Evolutionary conservation across 2,797 vertebrate species (phyloP), one percentile per base, ranked within the genome.

Genomic region (Hydrophis major): DNA sequence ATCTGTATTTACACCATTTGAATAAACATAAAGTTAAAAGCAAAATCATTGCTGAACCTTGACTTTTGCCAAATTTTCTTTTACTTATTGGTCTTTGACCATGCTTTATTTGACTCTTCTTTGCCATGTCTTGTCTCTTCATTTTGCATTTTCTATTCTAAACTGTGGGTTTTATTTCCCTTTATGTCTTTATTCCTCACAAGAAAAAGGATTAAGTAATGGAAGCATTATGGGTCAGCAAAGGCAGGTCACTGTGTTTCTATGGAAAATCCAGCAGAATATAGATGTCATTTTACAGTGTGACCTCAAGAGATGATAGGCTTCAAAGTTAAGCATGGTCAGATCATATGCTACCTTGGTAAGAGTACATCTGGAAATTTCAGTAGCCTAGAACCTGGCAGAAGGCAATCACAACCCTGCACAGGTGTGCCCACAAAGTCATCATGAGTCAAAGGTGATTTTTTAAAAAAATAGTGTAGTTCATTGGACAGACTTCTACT

Each of bases 11-110:
- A 93, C 89, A 93, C 94, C 93, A 95, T 96, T 89, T 96, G 94
- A 96, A 96, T 97, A 96, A 96, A 96, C 94, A 96, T 90, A 86
- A 95, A 95, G 95, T 95, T 95, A 89, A 94, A 95, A 96, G 95
- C 28, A 94, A 96, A 96, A 95, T 95, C 95, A 94, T 91, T 92
- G 95, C 93, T 78, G 92, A 94, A 94, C 91, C 93, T 94, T 92
- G 94, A 92, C 92, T 96, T 94, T 92, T 94, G 94, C 93, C 96
- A 96, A 2, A 90, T 93, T 2, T 1, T 78, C 88, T 94, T 96
- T 95, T 88, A 86, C 74, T 95, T 91, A 20, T 90, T 86, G 94
- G 94, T 87, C 6, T 89, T 94, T 88, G 66, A 92, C 93, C 87
- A 47, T 60, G 47, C 60, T 96, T 95, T 95, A 94, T 94, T 96